Conservation (phyloP, 2,797 vertebrate genomes). For the Schizopygopsis pylzovi region DNA sequence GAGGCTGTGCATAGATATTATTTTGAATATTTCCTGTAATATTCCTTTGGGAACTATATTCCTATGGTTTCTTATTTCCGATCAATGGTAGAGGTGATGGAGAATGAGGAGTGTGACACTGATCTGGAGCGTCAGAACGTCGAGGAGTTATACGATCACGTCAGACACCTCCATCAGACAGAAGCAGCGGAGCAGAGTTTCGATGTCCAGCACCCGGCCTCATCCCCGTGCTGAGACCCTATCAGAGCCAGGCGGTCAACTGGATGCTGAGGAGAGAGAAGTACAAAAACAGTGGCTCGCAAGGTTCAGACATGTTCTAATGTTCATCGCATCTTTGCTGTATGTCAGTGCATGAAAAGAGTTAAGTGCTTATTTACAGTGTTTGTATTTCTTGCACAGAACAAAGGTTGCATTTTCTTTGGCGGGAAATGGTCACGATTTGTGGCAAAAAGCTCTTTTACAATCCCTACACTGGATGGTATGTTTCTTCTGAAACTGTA, state of each 20-base stretch:
- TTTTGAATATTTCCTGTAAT: neutral
- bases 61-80: neutral
- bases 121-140: conserved; percentile 95
- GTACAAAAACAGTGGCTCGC: conserved; percentile 65
- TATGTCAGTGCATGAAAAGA: neutral
- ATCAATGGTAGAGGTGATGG: conserved; percentile 81
- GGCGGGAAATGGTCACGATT: conserved; percentile 88
- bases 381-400: conserved; percentile 73
- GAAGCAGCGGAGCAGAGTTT: conserved; percentile 70
- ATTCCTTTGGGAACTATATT: neutral
- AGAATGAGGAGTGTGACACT: conserved; percentile 87
- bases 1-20: neutral
- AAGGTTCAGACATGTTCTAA: conserved; percentile 65
- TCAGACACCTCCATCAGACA: conserved; percentile 80
- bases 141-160: conserved; percentile 93
- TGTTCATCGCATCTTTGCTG: neutral
- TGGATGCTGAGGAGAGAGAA: conserved; percentile 95
- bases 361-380: neutral
- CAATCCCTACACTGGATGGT: conserved; percentile 97
- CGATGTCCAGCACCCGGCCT: conserved; percentile 90
- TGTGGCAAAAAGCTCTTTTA: conserved; percentile 93
- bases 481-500: conserved; percentile 61
- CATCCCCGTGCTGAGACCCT: conserved; percentile 88
- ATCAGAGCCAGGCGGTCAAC: conserved; percentile 94
- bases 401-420: conserved; percentile 88